Percentiles rank a stretch among this genome's conserved stretches.
Evolutionary conservation across 2,797 vertebrate species (phyloP).

Genomic region (Pangasius sanitwongsei): DNA sequence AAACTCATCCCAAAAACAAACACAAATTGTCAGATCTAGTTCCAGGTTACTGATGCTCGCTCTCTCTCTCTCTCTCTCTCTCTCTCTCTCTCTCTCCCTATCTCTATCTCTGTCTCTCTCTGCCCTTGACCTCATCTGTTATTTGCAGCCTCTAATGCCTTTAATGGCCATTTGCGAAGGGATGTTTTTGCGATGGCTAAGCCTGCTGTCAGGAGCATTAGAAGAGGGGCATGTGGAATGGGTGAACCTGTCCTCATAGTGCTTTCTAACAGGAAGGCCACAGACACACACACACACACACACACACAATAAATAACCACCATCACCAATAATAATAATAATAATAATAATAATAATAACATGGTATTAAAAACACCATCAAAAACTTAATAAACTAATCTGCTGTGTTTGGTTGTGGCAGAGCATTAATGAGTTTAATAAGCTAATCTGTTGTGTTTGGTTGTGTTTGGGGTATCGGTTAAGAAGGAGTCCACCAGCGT

Average conservation of each 20-base stretch:
- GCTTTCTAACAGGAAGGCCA: not conserved
- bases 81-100: not conserved
- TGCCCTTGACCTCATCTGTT: conserved; percentile 63
- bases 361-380: conserved; percentile 3
- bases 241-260: not conserved
- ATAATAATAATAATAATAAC: conserved; percentile 5
- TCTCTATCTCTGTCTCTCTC: conserved; percentile 9
- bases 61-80: conserved; percentile 16
- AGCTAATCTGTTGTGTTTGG: not conserved
- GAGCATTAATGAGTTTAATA: not conserved
- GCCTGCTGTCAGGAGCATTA: not conserved
- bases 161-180: not conserved
- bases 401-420: not conserved
- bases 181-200: not conserved
- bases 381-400: not conserved
- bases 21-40: conserved; percentile 13
- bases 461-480: not conserved
- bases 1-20: conserved; percentile 9
- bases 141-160: conserved; percentile 35
- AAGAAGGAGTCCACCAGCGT: not conserved
- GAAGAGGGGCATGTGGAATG: conserved; percentile 8
- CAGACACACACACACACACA: not conserved
- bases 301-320: not conserved
- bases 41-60: conserved; percentile 5
- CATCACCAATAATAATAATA: not conserved